Base-by-base conservation (phyloP, 2,888 invertebrate species). In the Branchellion lobata region DNA sequence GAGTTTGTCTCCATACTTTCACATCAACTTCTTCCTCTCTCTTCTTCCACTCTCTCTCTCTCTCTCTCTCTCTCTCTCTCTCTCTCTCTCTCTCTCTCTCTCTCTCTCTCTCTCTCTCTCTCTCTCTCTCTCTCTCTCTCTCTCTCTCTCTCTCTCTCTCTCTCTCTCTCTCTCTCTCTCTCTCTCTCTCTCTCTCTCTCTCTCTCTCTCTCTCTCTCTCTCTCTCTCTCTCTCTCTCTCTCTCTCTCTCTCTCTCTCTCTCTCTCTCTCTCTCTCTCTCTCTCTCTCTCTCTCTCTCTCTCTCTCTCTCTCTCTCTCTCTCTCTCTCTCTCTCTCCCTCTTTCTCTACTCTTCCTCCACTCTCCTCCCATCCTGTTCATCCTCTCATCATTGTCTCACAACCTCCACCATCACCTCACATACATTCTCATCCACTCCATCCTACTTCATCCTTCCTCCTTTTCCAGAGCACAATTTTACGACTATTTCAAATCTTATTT, bases 41-140 rank as follows among this genome's bases (percentile, higher is more conserved):
- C 61, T 29, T 51, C 53, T 73, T n/a, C n/a, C n/a, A n/a, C n/a
- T n/a, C n/a, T n/a, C n/a, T n/a, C n/a, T n/a, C n/a, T n/a, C n/a
- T n/a, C 40, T 73, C 51, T 75, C 40, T 34, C 29, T 61, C 33
- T 57, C 24, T 53, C 47, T 18, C 61, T 1, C 76, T 27, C 27
- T 29, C 27, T 76, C 2, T 3, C n/a, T 76, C 51, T 40, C 47
- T 79, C 53, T 72, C 29, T 53, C 36, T 2, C 40, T 65, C 69
- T 31, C 40, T 47, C 76, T 24, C 57, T 76, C 53, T 57, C 11
- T 74, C n/a, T 36, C 51, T 74, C 31, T 33, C 33, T n/a, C 34
- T 29, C 65, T 31, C 29, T 74, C 47, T n/a, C 73, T 34, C 14
- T 0, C 27, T 5, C 14, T 18, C 69, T 27, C 69, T 27, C 14